These are phyloP conservation scores for Aphrophora alni DNA, from an alignment of 2,888 invertebrate genomes.

Conservation along the genomic window DNA sequence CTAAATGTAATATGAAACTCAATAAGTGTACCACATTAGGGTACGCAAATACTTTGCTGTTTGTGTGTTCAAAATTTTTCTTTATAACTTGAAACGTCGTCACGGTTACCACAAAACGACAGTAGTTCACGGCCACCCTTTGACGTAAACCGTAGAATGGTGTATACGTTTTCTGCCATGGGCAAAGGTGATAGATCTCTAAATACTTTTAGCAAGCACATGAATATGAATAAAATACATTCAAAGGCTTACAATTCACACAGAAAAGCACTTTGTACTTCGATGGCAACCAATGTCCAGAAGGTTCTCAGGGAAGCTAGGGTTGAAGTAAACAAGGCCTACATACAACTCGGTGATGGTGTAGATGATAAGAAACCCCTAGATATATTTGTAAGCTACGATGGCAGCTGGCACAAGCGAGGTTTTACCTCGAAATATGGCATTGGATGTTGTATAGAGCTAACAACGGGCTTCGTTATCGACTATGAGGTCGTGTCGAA, in stretches of 20 bases:
- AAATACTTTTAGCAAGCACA: not conserved
- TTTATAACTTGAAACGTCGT: not conserved
- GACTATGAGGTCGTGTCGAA: not conserved
- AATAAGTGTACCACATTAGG: not conserved
- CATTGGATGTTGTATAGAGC: not conserved
- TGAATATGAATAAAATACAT: not conserved
- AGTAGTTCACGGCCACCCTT: not conserved
- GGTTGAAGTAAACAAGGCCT: not conserved
- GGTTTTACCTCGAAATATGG: not conserved
- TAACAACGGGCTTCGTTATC: not conserved
- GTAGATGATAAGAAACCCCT: not conserved
- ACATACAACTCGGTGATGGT: not conserved
- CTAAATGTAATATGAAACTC: not conserved
- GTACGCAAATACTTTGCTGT: not conserved
- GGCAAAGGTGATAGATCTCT: not conserved
- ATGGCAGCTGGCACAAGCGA: not conserved
- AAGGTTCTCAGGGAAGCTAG: not conserved
- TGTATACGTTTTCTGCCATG: not conserved
- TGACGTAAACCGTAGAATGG: not conserved
- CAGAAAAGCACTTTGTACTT: not conserved
- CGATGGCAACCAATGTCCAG: not conserved
- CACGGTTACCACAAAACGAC: not conserved
- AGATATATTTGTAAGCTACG: not conserved
- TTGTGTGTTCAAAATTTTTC: not conserved
- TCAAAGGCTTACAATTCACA: not conserved